phyloP scores from a whole-genome alignment of 2,888 invertebrate genomes.

The Euclidia mi region DNA sequence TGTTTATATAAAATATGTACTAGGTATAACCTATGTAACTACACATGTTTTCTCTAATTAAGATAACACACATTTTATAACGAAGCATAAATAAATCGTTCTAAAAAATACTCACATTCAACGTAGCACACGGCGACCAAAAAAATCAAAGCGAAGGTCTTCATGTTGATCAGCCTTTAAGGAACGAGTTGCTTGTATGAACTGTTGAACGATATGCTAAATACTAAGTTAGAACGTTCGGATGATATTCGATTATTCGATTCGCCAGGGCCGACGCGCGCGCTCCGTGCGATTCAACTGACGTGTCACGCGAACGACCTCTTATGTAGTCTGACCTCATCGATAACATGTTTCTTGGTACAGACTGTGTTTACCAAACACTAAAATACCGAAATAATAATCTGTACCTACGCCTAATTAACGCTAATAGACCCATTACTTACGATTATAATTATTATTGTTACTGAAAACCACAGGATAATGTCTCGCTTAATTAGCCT shows the following conservation, averaged over 20 bases:
- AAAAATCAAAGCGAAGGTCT: slow-evolving; percentile 67
- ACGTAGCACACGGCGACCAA: slow-evolving; percentile 71
- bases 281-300: slow-evolving; percentile 34
- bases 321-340: slow-evolving; percentile 70
- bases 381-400: not conserved
- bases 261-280: slow-evolving; percentile 66
- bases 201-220: slow-evolving; percentile 22
- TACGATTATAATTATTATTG: too few relatives aligned
- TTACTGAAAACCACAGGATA: too few relatives aligned
- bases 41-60: too few relatives aligned
- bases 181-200: slow-evolving; percentile 27
- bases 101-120: slow-evolving; percentile 81
- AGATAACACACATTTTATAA: too few relatives aligned
- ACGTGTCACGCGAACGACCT: slow-evolving; percentile 66
- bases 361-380: slow-evolving; percentile 53
- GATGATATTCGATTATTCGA: slow-evolving; percentile 45
- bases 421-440: too few relatives aligned
- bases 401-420: too few relatives aligned
- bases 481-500: too few relatives aligned
- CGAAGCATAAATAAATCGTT: not conserved
- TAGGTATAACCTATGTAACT: too few relatives aligned
- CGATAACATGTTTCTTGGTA: slow-evolving; percentile 71
- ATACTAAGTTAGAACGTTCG: slow-evolving; percentile 24
- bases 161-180: slow-evolving; percentile 65
- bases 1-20: too few relatives aligned